A percentile compares a stretch with the other conserved stretches of the same genome.
phyloP scores from a whole-genome alignment of 2,797 vertebrate species.

The Paedocypris micromegethes region DNA sequence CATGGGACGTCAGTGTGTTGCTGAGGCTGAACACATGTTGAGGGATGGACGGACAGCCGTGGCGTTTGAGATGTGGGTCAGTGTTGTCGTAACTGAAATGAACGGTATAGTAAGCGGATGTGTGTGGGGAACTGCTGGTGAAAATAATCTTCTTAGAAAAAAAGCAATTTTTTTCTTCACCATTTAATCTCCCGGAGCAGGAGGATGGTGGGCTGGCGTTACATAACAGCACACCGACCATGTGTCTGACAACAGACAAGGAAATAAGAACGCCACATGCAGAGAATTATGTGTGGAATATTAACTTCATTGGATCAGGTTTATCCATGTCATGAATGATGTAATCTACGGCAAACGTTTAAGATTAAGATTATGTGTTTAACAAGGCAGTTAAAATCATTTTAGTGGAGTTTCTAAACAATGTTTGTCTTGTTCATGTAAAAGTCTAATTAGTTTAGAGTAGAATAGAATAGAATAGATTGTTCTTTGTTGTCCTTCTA shows the following conservation, averaged over 20 bases:
- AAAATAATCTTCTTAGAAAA: slow-evolving; percentile 62
- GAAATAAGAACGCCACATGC: slow-evolving; percentile 30
- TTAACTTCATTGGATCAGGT: slow-evolving; percentile 9
- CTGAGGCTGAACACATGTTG: slow-evolving; percentile 14
- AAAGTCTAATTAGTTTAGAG: too few species aligned
- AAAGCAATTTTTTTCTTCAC: slow-evolving; percentile 33
- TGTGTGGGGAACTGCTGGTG: slow-evolving; percentile 27
- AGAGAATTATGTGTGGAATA: slow-evolving; percentile 18
- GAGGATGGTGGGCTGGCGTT: slow-evolving; percentile 58
- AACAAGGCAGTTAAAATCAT: too few species aligned
- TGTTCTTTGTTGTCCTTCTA: too few species aligned
- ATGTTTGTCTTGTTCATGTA: too few species aligned
- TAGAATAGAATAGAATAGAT: too few species aligned
- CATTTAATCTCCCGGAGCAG: slow-evolving; percentile 61
- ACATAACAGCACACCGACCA: slow-evolving; percentile 52
- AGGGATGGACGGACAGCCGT: slow-evolving; percentile 12
- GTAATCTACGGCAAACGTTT: slow-evolving; percentile 7
- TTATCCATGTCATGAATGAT: slow-evolving; percentile 3
- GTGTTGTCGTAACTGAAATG: slow-evolving; percentile 22
- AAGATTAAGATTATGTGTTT: neutral
- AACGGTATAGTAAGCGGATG: slow-evolving; percentile 22
- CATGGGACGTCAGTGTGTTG: slow-evolving; percentile 14
- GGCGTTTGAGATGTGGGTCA: slow-evolving; percentile 12
- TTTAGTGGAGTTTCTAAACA: too few species aligned
- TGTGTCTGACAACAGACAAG: slow-evolving; percentile 22